These are phyloP conservation scores for Popillia japonica DNA, from an alignment of 1,140 invertebrate species.

Conservation along the genomic window DNA sequence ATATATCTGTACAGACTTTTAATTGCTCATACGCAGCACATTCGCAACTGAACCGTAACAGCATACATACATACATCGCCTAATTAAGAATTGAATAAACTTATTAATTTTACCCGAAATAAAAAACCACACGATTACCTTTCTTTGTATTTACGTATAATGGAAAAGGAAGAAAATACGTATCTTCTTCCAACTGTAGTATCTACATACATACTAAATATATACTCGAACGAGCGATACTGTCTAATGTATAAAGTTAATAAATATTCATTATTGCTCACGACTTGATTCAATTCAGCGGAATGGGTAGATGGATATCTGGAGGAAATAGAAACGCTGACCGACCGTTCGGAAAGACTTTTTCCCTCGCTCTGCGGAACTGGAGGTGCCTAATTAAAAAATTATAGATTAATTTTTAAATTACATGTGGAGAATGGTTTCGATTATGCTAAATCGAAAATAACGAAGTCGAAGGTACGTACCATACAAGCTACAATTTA, in stretches of 20 bases:
- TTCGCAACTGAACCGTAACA: slow-evolving; percentile 27
- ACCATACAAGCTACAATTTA: no score
- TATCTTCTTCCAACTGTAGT: not conserved
- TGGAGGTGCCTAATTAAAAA: slow-evolving; percentile 18
- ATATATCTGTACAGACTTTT: not conserved
- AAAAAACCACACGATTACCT: slow-evolving; percentile 1
- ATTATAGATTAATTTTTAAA: slow-evolving; percentile 36
- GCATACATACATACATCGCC: slow-evolving; percentile 10
- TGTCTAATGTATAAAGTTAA: slow-evolving; percentile 9
- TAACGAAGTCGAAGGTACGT: slow-evolving; percentile 12
- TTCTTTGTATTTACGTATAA: not conserved
- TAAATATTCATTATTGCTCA: slow-evolving; percentile 31
- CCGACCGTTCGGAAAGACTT: not conserved
- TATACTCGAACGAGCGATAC: not conserved
- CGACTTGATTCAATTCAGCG: slow-evolving; percentile 29
- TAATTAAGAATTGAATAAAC: slow-evolving; percentile 34
- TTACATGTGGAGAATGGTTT: not conserved
- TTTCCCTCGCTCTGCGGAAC: slow-evolving; percentile 16
- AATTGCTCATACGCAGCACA: not conserved
- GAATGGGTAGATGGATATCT: slow-evolving; percentile 29
- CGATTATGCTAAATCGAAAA: slow-evolving; percentile 23
- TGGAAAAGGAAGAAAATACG: not conserved
- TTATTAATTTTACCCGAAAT: slow-evolving; percentile 34
- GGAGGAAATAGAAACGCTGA: slow-evolving; percentile 22
- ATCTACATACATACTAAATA: not conserved